Evolutionary conservation across 2,113 vertebrate species (phyloP), one percentile per base, ranked within the genome.

Genomic region (Setophaga kirtlandii): DNA sequence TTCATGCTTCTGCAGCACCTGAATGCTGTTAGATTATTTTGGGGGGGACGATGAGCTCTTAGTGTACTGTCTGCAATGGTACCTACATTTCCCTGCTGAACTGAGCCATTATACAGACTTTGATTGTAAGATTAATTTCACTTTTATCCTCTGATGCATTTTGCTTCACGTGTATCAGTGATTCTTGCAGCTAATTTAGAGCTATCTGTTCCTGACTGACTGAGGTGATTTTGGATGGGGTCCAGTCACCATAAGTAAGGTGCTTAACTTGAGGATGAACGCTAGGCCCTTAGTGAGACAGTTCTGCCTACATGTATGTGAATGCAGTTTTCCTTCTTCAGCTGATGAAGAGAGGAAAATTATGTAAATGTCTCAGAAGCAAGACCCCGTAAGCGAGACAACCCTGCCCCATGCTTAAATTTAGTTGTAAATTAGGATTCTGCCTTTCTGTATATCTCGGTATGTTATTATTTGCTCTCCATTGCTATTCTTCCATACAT

Each of bases 361-460:
- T 1, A 62, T 46, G 27, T 35, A 25, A 69, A 76, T 24, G 21
- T 0, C 30, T 87, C 46, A 70, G 56, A 92, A 70, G 6, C 1
- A 5, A 73, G 30, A 56, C 3, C 3, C 8, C 1, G 0, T 9
- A 35, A 44, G 11, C 15, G 28, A 44, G 49, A 23, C 9, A 19
- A 11, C 31, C 42, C 37, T 80, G 15, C 6, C 17, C 46, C 11
- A 1, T 49, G 21, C 37, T 69, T 77, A 64, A 53, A 87, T 73
- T 58, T 41, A 83, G 10, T 24, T 55, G 20, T 58, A 35, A 81
- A 65, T 86, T 65, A 59, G 37, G 35, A 67, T 80, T 90, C 28
- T 76, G 6, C 23, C 20, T 92, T 86, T 89, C 58, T 80, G 14
- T 60, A 4, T 68, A 27, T 73, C 84, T 84, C 84, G 20, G 4